A percentile compares a stretch with the other conserved stretches of the same genome.
Evolutionary conservation across 1,140 invertebrate genomes (phyloP).

Genomic region (Apis laboriosa): DNA sequence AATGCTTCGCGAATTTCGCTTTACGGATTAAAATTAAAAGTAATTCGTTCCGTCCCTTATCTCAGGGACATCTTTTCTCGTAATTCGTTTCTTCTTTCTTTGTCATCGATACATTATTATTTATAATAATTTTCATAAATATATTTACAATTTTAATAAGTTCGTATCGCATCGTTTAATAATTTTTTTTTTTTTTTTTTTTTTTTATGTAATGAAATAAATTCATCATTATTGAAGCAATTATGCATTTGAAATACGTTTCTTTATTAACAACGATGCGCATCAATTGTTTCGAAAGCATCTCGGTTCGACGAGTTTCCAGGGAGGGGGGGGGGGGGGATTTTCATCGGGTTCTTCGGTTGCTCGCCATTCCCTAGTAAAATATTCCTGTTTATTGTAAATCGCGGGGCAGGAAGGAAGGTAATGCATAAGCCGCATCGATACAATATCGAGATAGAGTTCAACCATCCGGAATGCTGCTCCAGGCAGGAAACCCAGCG

Average conservation of each 20-base stretch:
- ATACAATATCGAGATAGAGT: constrained; percentile 49
- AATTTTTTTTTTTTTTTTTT: not conserved
- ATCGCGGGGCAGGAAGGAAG: constrained; percentile 32
- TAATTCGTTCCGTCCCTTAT: not conserved
- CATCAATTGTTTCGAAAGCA: not conserved
- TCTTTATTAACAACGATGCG: not conserved
- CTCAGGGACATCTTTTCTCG: not conserved
- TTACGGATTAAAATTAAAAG: not conserved
- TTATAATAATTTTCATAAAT: too few species aligned
- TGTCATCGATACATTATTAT: too few species aligned
- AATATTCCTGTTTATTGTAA: constrained; percentile 34
- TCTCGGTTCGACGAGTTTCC: not conserved
- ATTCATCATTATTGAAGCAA: not conserved
- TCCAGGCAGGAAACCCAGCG: constrained; percentile 15
- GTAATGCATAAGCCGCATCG: constrained; percentile 40
- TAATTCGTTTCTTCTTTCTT: too few species aligned
- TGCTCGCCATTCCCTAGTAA: not conserved
- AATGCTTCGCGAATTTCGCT: constrained; percentile 25
- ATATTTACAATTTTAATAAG: too few species aligned
- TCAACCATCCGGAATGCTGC: constrained; percentile 34
- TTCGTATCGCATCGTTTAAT: not conserved
- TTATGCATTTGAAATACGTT: not conserved
- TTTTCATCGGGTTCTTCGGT: not conserved
- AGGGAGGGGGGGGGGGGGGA: too few species aligned
- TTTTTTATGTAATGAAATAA: too few species aligned